These are phyloP conservation scores for Diplodus puntazzo DNA, from an alignment of 2,797 vertebrate genomes.

Conservation along the genomic window DNA sequence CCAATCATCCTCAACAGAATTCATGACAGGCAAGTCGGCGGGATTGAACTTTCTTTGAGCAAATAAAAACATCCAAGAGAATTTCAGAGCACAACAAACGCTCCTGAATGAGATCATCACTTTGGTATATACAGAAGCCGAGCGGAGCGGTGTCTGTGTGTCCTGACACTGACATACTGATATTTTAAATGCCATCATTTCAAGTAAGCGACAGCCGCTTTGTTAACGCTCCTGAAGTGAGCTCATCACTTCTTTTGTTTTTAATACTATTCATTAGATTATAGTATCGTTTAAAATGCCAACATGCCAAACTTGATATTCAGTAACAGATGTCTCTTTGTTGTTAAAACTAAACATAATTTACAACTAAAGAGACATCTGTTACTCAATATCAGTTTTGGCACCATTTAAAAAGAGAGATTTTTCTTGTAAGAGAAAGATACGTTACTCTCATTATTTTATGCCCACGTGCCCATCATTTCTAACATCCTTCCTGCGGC, in stretches of 20 bases:
- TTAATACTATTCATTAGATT: conserved; percentile 7
- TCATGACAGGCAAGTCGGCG: conserved; percentile 49
- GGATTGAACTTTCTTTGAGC: conserved; percentile 46
- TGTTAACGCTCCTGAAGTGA: neutral
- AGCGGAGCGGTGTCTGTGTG: neutral
- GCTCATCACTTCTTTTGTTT: neutral
- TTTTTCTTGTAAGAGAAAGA: neutral
- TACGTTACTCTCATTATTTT: neutral
- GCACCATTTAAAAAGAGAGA: neutral
- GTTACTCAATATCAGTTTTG: neutral
- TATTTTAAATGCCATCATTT: conserved; percentile 11
- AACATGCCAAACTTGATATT: conserved; percentile 1
- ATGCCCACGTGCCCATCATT: neutral
- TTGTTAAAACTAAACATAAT: neutral
- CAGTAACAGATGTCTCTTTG: conserved; percentile 1
- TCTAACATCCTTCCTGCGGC: neutral
- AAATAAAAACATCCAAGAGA: conserved; percentile 40
- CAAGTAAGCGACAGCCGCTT: neutral
- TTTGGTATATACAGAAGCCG: neutral
- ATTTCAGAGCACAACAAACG: conserved; percentile 36
- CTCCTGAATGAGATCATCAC: conserved; percentile 1
- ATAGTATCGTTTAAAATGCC: conserved; percentile 9
- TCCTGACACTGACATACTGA: neutral
- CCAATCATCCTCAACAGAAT: conserved; percentile 60
- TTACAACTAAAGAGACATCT: neutral